These are phyloP conservation scores for Chrysodeixis includens DNA, from an alignment of 2,888 invertebrate genomes.

Conservation along the genomic window DNA sequence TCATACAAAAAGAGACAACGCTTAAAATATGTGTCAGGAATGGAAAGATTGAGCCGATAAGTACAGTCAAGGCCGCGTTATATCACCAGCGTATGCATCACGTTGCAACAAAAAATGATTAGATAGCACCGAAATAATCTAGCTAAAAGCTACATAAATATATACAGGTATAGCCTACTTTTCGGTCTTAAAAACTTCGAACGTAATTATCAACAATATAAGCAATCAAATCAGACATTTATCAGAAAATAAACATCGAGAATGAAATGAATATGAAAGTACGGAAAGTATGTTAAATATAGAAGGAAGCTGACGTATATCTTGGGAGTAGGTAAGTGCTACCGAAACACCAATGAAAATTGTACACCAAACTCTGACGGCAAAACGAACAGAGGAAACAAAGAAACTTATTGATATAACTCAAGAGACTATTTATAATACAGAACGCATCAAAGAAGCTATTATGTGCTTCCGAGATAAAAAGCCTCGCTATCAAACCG, in stretches of 20 bases:
- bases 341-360: constrained; percentile 17
- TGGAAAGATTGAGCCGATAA: constrained; percentile 75
- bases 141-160: constrained; percentile 37
- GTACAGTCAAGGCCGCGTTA: constrained; percentile 76
- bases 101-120: constrained; percentile 74
- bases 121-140: constrained; percentile 71
- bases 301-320: constrained; percentile 7
- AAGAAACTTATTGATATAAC: constrained; percentile 55
- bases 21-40: constrained; percentile 70
- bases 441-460: constrained; percentile 57
- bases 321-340: constrained; percentile 1
- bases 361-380: constrained; percentile 22
- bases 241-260: neutral
- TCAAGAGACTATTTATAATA: constrained; percentile 49
- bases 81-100: constrained; percentile 72
- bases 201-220: neutral
- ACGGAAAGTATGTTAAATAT: constrained; percentile 2
- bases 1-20: constrained; percentile 16
- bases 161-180: constrained; percentile 38
- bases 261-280: neutral
- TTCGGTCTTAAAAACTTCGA: constrained; percentile 25
- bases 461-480: constrained; percentile 61
- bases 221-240: neutral
- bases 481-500: constrained; percentile 51
- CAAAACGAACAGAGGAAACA: constrained; percentile 54